phyloP scores from a whole-genome alignment of 1,140 invertebrate genomes.

The Heliothis subflexa region DNA sequence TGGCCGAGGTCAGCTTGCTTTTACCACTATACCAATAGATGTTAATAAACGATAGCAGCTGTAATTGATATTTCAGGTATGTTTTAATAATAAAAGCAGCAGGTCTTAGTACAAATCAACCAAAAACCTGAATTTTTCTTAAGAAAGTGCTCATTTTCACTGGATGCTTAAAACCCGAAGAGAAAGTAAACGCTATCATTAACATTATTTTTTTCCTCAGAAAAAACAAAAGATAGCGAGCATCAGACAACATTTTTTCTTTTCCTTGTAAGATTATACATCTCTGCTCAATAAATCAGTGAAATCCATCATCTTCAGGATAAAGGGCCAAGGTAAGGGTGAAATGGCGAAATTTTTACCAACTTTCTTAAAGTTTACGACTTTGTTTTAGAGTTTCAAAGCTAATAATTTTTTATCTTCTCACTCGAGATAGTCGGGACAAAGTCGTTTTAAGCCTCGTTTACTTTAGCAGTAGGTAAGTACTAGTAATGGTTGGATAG shows the following conservation, averaged over 20 bases:
- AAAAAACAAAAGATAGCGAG: not conserved
- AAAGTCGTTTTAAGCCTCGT: constrained; percentile 21
- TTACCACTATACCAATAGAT: too few species aligned
- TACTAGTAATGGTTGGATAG: not conserved
- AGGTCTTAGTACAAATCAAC: too few species aligned
- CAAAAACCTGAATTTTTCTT: too few species aligned
- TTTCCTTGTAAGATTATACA: constrained; percentile 10
- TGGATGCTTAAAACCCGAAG: too few species aligned
- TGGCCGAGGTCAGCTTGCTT: too few species aligned
- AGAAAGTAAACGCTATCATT: too few species aligned
- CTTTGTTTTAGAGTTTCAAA: constrained; percentile 46
- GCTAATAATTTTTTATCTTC: constrained; percentile 49
- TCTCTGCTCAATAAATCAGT: constrained; percentile 36
- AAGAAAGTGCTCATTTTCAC: too few species aligned
- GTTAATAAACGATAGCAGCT: too few species aligned
- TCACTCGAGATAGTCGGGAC: constrained; percentile 37
- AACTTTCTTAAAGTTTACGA: constrained; percentile 36
- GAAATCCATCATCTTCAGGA: constrained; percentile 37
- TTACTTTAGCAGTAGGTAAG: not conserved
- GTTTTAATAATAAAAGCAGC: too few species aligned
- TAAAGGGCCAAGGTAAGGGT: constrained; percentile 33
- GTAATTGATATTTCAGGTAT: too few species aligned
- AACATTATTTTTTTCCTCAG: too few species aligned
- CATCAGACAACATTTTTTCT: not conserved
- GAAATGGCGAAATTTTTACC: constrained; percentile 36